A percentile compares a stretch with the other conserved stretches of the same genome.
These are phyloP conservation scores for Bombus difficillimus DNA, from an alignment of 1,140 invertebrate genomes.

Conservation along the genomic window DNA sequence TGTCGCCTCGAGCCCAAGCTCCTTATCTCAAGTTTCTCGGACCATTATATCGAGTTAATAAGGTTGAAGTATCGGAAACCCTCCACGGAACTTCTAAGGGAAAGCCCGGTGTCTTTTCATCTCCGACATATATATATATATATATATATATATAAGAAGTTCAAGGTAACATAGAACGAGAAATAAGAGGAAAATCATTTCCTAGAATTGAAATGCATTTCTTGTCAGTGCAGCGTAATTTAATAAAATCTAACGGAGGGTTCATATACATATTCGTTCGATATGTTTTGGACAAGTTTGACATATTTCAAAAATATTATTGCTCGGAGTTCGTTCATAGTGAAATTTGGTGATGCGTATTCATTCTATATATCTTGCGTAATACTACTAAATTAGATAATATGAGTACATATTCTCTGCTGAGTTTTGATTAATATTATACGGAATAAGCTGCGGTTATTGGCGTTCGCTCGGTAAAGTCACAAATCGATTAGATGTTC, in stretches of 20 bases:
- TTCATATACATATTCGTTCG: too few species aligned
- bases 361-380: background rate
- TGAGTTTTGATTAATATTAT: constrained; percentile 23
- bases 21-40: too few species aligned
- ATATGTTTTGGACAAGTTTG: background rate
- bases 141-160: too few species aligned
- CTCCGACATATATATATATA: too few species aligned
- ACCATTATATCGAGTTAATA: too few species aligned
- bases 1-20: too few species aligned
- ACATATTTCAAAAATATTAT: background rate
- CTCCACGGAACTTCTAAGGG: too few species aligned
- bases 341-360: background rate
- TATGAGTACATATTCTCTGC: background rate
- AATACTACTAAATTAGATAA: constrained; percentile 1
- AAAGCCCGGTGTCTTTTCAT: too few species aligned
- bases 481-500: background rate
- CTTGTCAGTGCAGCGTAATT: background rate
- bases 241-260: background rate
- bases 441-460: constrained; percentile 31
- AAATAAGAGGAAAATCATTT: background rate
- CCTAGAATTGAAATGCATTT: background rate
- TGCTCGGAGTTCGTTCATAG: background rate
- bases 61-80: too few species aligned
- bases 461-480: background rate
- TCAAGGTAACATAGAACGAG: background rate